Evolutionary conservation across 2,888 invertebrate genomes (phyloP), one percentile per base, ranked within the genome.

Genomic region (Melipona bicolor): DNA sequence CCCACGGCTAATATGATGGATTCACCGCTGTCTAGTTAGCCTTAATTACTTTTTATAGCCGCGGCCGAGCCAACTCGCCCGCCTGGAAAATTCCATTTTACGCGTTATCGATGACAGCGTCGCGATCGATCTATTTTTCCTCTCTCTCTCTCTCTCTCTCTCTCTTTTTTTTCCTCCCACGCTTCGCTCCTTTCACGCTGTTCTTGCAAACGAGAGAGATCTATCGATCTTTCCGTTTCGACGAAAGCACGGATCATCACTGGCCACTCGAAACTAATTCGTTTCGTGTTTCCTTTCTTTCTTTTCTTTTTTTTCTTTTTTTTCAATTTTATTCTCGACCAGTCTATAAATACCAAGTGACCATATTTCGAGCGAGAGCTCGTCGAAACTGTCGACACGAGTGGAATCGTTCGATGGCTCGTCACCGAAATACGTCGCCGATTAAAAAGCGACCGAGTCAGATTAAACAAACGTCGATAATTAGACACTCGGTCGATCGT

Each of bases 1-100:
- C 69, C 62, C 27, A 70, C 49, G 50, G 54, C 56, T 83, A 81
- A 81, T 81, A 76, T n/a, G 69, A 68, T 64, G 69, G 79, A 73
- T 80, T 74, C 70, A 61, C 21, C 24, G 27, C 24, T 24, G 62
- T 73, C 72, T 79, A 69, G 72, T 79, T 71, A 43, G 77, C n/a
- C 70, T 72, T 50, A 56, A 76, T 76, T 56, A 68, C 49, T 76
- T 76, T 68, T 59, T 68, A 59, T 56, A 19, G 36, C n/a, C 4
- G 21, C 19, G 4, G 21, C 11, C 32, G 52, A 74, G 17, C 4
- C 15, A 19, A 54, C 17, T 49, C 54, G 36, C 27, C 27, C 56
- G 49, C 3, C 27, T 13, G 68, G n/a, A 49, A 76, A 56, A 69
- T 76, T 70, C 0, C 2, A 32, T 76, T 50, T 50, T 13, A 50